A percentile compares a stretch with the other conserved stretches of the same genome.
Conservation (phyloP, 2,113 vertebrate genomes). For the Pseudorhombus dupliciocellatus region DNA sequence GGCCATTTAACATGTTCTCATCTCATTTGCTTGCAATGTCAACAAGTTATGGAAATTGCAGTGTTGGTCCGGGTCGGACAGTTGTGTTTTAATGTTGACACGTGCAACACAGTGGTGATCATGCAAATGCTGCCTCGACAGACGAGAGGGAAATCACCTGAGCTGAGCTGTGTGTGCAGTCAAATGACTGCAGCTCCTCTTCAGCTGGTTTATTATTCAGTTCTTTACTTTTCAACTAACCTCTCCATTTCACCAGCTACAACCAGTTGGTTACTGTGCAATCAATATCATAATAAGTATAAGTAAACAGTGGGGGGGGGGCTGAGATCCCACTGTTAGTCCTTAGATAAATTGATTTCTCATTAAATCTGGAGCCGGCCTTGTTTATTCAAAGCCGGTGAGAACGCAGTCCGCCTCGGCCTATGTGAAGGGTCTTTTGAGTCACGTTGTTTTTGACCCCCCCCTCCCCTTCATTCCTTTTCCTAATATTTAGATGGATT, state of each 20-base stretch:
- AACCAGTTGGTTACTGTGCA: slow-evolving; percentile 5
- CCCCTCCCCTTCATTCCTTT: slow-evolving; percentile 39
- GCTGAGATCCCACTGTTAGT: slow-evolving; percentile 34
- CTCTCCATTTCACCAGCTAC: slow-evolving; percentile 8
- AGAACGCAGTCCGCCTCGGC: slow-evolving; percentile 18
- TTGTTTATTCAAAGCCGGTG: slow-evolving; percentile 57
- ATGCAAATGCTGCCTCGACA: slow-evolving; percentile 50
- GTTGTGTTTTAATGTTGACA: slow-evolving; percentile 27
- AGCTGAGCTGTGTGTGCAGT: background rate
- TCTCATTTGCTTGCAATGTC: slow-evolving; percentile 35
- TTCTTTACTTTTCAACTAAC: slow-evolving; percentile 1
- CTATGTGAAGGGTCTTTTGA: slow-evolving; percentile 46
- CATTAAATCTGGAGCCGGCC: slow-evolving; percentile 45
- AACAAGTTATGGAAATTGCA: slow-evolving; percentile 47
- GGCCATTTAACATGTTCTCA: slow-evolving; percentile 18
- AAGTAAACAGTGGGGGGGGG: background rate
- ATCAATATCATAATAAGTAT: slow-evolving; percentile 7
- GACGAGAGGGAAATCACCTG: background rate
- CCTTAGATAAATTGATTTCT: slow-evolving; percentile 49
- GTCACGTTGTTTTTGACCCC: slow-evolving; percentile 33
- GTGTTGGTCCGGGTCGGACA: background rate
- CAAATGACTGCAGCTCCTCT: background rate
- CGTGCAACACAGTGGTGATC: slow-evolving; percentile 5
- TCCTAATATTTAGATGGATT: slow-evolving; percentile 44
- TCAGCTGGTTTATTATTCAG: background rate